phyloP scores from a whole-genome alignment of 2,888 invertebrate genomes.

The Hyposoter dolosus region DNA sequence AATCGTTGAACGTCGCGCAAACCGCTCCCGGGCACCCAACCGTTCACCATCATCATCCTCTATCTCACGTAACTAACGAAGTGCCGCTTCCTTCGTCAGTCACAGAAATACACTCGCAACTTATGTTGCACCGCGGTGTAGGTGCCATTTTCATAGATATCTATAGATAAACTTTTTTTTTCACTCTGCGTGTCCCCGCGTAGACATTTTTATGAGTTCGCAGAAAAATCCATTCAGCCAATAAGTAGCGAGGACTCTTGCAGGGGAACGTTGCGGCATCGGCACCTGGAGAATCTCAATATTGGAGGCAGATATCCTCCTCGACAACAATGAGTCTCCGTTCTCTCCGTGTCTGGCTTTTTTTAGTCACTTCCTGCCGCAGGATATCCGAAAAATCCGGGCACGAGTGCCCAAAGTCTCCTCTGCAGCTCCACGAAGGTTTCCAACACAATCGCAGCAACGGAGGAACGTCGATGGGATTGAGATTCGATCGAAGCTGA shows the following conservation, averaged over 20 bases:
- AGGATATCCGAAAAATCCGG: not conserved
- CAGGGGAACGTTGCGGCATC: conserved; percentile 3
- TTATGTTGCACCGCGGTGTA: conserved; percentile 4
- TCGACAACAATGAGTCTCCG: not conserved
- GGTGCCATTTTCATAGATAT: conserved; percentile 16
- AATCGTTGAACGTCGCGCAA: conserved; percentile 65
- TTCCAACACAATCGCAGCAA: not conserved
- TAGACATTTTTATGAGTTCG: conserved; percentile 71
- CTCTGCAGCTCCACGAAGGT: not conserved
- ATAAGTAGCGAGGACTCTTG: conserved; percentile 9
- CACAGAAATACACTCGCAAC: conserved; percentile 13
- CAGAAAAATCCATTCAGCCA: conserved; percentile 59
- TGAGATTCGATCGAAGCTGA: conserved; percentile 33
- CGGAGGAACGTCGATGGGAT: conserved; percentile 26
- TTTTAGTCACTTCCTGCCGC: not conserved
- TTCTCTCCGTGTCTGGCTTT: not conserved
- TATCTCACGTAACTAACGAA: conserved; percentile 69
- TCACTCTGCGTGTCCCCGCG: conserved; percentile 53
- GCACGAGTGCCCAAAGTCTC: not conserved
- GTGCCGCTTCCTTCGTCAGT: conserved; percentile 67
- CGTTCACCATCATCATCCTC: conserved; percentile 65
- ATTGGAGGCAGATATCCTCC: not conserved
- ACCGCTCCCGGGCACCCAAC: conserved; percentile 1
- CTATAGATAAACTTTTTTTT: conserved; percentile 31
- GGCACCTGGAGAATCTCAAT: not conserved